These are phyloP conservation scores for Aspidoscelis tigris DNA, from an alignment of 2,113 vertebrate species.

Conservation along the genomic window DNA sequence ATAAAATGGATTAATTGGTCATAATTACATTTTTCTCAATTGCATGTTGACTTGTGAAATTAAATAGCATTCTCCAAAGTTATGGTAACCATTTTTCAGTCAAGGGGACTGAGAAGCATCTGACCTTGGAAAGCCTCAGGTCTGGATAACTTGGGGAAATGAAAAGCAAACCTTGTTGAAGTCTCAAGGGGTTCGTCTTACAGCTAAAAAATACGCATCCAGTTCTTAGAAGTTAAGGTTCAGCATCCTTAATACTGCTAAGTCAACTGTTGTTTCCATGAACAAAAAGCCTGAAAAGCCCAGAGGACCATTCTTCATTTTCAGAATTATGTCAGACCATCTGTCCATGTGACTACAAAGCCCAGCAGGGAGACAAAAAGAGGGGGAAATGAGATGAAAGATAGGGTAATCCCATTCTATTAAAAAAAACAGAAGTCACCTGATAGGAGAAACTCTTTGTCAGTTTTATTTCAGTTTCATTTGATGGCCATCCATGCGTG, in stretches of 20 bases:
- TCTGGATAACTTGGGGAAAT: neutral
- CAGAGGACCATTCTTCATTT: neutral
- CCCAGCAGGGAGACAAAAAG: neutral
- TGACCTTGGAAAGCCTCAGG: neutral
- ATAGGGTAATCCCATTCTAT: slow-evolving; percentile 11
- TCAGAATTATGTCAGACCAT: neutral
- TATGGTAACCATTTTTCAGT: neutral
- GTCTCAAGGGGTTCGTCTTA: neutral
- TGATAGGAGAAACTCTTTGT: neutral
- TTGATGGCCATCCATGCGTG: neutral
- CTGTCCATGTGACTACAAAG: neutral
- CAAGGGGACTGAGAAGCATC: neutral
- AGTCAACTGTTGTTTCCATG: neutral
- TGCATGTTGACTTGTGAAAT: neutral
- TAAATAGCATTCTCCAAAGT: neutral
- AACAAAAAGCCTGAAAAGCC: neutral
- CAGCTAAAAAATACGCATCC: neutral
- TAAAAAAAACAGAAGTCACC: neutral
- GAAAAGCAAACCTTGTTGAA: neutral
- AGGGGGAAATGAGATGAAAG: neutral
- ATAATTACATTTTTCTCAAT: too few species aligned
- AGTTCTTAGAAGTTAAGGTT: neutral
- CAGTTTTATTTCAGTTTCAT: slow-evolving; percentile 12
- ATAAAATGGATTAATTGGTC: too few species aligned
- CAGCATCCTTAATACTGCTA: neutral